Evolutionary conservation across 2,797 vertebrate genomes (phyloP).

Genomic region (Danio tinwini): DNA sequence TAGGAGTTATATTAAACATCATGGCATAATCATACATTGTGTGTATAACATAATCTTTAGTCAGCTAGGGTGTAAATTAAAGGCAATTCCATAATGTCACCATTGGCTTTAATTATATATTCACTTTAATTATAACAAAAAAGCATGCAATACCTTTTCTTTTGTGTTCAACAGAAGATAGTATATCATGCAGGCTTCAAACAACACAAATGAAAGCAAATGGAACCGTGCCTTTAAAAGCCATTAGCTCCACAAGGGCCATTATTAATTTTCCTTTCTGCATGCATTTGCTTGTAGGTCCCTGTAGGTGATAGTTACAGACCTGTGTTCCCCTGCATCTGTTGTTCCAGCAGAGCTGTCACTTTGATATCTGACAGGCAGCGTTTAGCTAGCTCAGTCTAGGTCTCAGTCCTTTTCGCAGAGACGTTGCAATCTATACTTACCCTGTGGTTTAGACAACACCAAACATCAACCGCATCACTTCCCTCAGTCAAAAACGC

Average conservation of each 20-base stretch:
- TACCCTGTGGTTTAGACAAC: constrained; percentile 34
- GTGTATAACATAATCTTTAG: too few species aligned
- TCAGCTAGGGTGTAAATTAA: too few species aligned
- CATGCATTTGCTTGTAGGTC: constrained; percentile 9
- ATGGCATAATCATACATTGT: too few species aligned
- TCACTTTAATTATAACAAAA: too few species aligned
- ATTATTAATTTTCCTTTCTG: constrained; percentile 4
- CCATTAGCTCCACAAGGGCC: background rate
- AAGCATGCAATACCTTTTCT: background rate
- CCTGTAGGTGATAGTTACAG: background rate
- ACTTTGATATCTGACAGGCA: constrained; percentile 55
- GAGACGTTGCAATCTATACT: constrained; percentile 34
- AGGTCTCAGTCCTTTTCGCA: background rate
- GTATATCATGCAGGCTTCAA: background rate
- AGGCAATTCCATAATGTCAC: too few species aligned
- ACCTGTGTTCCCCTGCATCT: constrained; percentile 8
- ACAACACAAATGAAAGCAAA: background rate
- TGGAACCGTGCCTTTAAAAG: background rate
- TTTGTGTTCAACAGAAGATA: background rate
- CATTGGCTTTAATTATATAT: background rate
- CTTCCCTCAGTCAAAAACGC: background rate
- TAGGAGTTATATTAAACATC: too few species aligned
- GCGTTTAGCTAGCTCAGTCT: constrained; percentile 44
- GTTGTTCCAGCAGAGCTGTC: constrained; percentile 42
- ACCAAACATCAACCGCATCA: constrained; percentile 4